Conservation (phyloP, 1,140 invertebrate genomes). For the Acyrthosiphon pisum region DNA sequence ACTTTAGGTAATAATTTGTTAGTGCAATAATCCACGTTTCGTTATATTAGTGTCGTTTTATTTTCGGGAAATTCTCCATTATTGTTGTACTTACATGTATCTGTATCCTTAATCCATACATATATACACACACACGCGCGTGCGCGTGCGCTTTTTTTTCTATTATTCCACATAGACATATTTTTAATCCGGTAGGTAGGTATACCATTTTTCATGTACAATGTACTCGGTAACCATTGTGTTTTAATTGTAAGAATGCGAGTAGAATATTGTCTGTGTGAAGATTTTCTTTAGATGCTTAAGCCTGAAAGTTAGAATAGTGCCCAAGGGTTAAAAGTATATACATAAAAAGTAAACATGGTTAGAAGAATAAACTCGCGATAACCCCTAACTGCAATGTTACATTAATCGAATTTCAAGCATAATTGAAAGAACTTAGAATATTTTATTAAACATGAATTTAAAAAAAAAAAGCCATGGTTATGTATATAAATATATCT, state of each 20-base stretch:
- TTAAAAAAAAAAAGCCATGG: too few relatives aligned
- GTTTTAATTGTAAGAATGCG: background rate
- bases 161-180: background rate
- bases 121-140: background rate
- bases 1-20: background rate
- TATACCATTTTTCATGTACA: background rate
- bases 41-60: background rate
- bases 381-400: background rate
- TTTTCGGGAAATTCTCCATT: background rate
- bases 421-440: background rate
- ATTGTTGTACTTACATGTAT: background rate
- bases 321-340: background rate
- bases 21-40: background rate
- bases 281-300: background rate
- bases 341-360: background rate
- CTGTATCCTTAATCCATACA: background rate
- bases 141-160: background rate
- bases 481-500: too few relatives aligned
- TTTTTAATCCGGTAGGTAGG: background rate
- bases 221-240: background rate
- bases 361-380: background rate
- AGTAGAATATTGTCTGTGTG: background rate
- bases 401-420: background rate
- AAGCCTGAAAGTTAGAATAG: background rate
- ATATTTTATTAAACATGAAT: too few relatives aligned